Conservation (phyloP, 1,140 invertebrate species). For the Lordiphosa mommai region DNA sequence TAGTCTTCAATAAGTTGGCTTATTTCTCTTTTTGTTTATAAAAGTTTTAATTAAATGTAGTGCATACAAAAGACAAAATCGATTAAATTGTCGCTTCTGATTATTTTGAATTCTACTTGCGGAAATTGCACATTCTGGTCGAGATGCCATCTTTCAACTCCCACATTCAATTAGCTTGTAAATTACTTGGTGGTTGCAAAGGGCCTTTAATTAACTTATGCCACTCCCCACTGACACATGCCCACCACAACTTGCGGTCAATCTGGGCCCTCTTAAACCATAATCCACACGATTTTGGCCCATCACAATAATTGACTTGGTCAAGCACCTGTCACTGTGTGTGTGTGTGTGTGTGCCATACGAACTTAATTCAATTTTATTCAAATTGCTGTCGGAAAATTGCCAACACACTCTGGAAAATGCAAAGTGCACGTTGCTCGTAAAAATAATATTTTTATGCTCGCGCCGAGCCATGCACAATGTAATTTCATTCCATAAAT, state of each 20-base stretch:
- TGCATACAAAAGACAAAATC: neutral
- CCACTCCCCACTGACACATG: neutral
- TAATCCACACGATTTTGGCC: slow-evolving; percentile 39
- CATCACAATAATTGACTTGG: slow-evolving; percentile 54
- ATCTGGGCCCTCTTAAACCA: slow-evolving; percentile 4
- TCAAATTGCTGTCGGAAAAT: slow-evolving; percentile 67
- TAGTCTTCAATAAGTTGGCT: too few relatives aligned
- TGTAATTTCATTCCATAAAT: slow-evolving; percentile 74
- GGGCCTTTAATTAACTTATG: slow-evolving; percentile 30
- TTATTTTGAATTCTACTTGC: slow-evolving; percentile 3
- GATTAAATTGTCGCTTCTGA: neutral
- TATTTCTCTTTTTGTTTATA: too few relatives aligned
- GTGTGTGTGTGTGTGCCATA: slow-evolving; percentile 5
- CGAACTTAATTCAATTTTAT: slow-evolving; percentile 71
- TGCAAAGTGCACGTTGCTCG: slow-evolving; percentile 10
- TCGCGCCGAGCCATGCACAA: slow-evolving; percentile 32
- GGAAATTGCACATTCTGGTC: slow-evolving; percentile 27
- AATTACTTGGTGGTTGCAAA: slow-evolving; percentile 35
- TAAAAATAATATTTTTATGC: slow-evolving; percentile 69
- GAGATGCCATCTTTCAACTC: neutral
- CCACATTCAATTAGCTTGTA: slow-evolving; percentile 10
- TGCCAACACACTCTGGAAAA: slow-evolving; percentile 26
- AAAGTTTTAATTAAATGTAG: too few relatives aligned
- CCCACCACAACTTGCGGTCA: slow-evolving; percentile 24
- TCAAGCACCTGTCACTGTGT: neutral